Evolutionary conservation across 1,140 invertebrate genomes (phyloP).

Genomic region (Euura lappo): DNA sequence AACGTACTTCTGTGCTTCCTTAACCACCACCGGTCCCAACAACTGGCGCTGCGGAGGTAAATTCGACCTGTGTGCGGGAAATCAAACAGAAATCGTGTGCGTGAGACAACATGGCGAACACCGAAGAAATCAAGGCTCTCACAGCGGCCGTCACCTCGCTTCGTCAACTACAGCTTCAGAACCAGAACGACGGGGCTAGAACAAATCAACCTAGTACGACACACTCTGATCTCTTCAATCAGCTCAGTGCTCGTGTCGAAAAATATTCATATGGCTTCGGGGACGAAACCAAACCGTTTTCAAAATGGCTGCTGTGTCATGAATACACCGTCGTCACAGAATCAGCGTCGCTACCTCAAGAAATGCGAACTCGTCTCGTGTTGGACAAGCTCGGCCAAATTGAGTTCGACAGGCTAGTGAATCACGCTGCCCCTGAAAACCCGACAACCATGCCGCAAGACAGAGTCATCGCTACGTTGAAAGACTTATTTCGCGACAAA

Average conservation of each 20-base stretch:
- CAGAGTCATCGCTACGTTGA: background rate
- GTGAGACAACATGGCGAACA: background rate
- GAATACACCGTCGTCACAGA: conserved; percentile 12
- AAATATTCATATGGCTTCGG: conserved; percentile 12
- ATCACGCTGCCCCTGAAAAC: background rate
- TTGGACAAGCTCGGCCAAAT: background rate
- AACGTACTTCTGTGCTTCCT: too few species aligned
- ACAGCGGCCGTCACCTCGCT: conserved; percentile 9
- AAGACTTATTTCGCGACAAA: conserved; percentile 13
- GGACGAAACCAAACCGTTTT: conserved; percentile 12
- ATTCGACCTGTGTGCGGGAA: background rate
- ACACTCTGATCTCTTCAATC: conserved; percentile 9
- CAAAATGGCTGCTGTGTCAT: background rate
- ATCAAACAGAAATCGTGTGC: background rate
- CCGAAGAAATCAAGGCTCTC: background rate
- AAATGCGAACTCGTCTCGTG: background rate
- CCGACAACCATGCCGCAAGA: background rate
- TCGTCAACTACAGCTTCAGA: conserved; percentile 12
- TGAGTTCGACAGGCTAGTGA: background rate
- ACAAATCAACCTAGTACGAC: conserved; percentile 1
- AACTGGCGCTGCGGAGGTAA: background rate
- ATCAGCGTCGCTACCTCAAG: background rate
- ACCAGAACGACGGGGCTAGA: conserved; percentile 1
- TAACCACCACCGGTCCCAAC: background rate
- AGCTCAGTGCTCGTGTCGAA: conserved; percentile 8